phyloP scores from a whole-genome alignment of 2,797 vertebrate species.

The Cuculus canorus region DNA sequence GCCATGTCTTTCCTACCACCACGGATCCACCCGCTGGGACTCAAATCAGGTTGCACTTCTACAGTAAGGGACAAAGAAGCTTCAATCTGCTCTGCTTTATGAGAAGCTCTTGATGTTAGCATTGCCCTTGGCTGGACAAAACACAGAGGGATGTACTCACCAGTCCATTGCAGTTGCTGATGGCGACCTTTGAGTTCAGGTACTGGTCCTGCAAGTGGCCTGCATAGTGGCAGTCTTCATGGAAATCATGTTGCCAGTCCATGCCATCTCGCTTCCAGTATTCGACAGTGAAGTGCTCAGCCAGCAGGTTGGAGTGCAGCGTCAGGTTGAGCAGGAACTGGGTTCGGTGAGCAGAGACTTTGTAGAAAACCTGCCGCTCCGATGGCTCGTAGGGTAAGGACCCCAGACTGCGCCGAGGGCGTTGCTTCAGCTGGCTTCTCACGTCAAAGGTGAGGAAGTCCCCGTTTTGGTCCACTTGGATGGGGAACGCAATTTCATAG shows the following conservation, averaged over 20 bases:
- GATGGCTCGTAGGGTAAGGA: slow-evolving; percentile 76
- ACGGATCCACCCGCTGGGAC: neutral
- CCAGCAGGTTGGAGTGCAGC: slow-evolving; percentile 88
- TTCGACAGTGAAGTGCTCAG: slow-evolving; percentile 92
- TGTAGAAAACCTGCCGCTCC: slow-evolving; percentile 91
- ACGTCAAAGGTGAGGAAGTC: slow-evolving; percentile 81
- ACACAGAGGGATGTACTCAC: slow-evolving; percentile 76
- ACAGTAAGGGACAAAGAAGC: neutral
- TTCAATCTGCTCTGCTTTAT: neutral
- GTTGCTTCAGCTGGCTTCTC: slow-evolving; percentile 66
- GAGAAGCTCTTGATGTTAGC: neutral
- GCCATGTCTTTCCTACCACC: neutral
- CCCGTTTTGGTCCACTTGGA: slow-evolving; percentile 89
- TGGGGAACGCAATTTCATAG: slow-evolving; percentile 95
- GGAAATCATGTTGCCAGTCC: slow-evolving; percentile 92
- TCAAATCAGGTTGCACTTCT: neutral
- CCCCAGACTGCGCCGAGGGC: slow-evolving; percentile 80
- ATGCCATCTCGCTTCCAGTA: slow-evolving; percentile 93
- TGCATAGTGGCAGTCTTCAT: slow-evolving; percentile 90
- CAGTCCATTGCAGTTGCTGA: slow-evolving; percentile 99
- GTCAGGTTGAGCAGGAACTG: slow-evolving; percentile 97
- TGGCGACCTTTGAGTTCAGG: slow-evolving; percentile 90
- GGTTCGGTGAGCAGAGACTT: slow-evolving; percentile 87
- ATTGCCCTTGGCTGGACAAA: neutral
- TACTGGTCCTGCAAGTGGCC: slow-evolving; percentile 93